These are phyloP conservation scores for Aldabrachelys gigantea DNA, from an alignment of 2,113 vertebrate genomes.

Conservation along the genomic window DNA sequence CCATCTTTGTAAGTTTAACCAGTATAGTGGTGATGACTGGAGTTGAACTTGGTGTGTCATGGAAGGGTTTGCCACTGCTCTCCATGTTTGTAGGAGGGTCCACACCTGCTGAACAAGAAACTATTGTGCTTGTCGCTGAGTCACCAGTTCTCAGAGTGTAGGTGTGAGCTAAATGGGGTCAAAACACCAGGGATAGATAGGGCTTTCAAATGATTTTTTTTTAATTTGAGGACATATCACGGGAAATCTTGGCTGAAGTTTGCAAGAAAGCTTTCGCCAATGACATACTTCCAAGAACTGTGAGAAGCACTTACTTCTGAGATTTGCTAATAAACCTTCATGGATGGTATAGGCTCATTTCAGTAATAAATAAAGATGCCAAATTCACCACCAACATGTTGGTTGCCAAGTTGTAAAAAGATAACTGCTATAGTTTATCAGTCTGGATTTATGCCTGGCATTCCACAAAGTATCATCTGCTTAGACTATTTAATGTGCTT, in stretches of 20 bases:
- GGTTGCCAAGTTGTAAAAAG: not conserved
- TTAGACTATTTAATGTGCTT: constrained; percentile 6
- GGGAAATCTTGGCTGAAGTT: constrained; percentile 13
- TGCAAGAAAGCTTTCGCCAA: constrained; percentile 20
- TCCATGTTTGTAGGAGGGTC: not conserved
- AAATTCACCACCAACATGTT: not conserved
- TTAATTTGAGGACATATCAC: constrained; percentile 46
- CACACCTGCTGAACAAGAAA: not conserved
- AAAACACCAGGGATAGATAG: not conserved
- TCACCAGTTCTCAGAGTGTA: not conserved
- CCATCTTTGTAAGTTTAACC: not conserved
- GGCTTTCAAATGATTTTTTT: not conserved
- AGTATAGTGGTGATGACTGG: not conserved
- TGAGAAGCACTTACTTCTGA: not conserved
- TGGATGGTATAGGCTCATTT: not conserved
- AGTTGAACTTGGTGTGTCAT: not conserved
- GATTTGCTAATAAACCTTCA: not conserved
- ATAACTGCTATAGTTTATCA: not conserved
- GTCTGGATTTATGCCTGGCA: not conserved
- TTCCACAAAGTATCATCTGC: not conserved
- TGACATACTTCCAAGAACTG: not conserved
- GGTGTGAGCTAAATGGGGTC: not conserved
- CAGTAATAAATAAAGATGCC: not conserved
- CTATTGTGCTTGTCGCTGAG: not conserved
- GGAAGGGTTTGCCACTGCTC: not conserved